Conservation (phyloP, 1,140 invertebrate genomes). For the Thaumatotibia leucotreta region DNA sequence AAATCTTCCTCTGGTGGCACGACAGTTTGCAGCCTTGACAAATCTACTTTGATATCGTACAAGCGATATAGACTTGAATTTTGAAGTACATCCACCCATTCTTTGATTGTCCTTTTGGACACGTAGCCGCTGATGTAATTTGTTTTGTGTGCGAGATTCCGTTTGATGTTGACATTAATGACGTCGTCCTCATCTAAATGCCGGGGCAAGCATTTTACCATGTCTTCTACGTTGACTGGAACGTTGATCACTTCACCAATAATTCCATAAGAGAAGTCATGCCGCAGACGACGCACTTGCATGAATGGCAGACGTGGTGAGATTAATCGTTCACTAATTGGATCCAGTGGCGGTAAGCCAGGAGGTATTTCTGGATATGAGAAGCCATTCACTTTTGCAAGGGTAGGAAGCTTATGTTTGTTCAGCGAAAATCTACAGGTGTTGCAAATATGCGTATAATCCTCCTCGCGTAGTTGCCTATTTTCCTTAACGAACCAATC, state of each 20-base stretch:
- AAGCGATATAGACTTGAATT: slow-evolving; percentile 17
- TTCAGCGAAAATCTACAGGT: slow-evolving; percentile 40
- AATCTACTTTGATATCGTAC: slow-evolving; percentile 22
- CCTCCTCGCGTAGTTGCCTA: slow-evolving; percentile 29
- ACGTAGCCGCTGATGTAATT: slow-evolving; percentile 19
- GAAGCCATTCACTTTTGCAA: slow-evolving; percentile 48
- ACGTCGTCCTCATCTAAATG: slow-evolving; percentile 44
- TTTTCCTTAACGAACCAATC: slow-evolving; percentile 42
- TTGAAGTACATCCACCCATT: slow-evolving; percentile 19
- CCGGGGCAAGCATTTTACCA: slow-evolving; percentile 53
- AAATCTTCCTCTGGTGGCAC: slow-evolving; percentile 15
- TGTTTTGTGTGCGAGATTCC: slow-evolving; percentile 20
- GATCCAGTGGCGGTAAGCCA: slow-evolving; percentile 43
- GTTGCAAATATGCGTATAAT: slow-evolving; percentile 32
- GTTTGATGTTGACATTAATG: slow-evolving; percentile 38
- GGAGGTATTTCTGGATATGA: slow-evolving; percentile 39
- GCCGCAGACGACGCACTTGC: slow-evolving; percentile 52
- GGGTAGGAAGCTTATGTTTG: slow-evolving; percentile 29
- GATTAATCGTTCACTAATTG: slow-evolving; percentile 50
- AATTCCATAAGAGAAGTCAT: slow-evolving; percentile 49
- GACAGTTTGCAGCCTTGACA: slow-evolving; percentile 22
- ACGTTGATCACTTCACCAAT: slow-evolving; percentile 59
- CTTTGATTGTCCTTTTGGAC: slow-evolving; percentile 16
- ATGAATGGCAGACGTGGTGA: slow-evolving; percentile 53
- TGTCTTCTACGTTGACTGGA: slow-evolving; percentile 44